Base-by-base conservation (phyloP, 2,113 vertebrate species). In the Trochalopteron elliotii region DNA sequence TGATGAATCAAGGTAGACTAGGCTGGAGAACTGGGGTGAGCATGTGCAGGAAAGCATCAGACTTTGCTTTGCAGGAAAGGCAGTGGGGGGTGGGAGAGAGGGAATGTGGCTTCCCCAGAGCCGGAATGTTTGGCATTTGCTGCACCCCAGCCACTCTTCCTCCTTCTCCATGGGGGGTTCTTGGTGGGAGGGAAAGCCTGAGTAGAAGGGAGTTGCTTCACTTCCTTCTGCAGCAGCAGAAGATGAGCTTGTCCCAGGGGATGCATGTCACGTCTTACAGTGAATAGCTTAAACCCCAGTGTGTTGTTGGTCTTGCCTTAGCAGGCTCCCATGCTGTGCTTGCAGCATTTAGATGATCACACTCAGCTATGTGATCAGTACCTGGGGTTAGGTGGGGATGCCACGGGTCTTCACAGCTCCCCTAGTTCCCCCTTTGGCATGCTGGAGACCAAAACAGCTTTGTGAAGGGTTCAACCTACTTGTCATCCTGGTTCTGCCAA, bases 101-200 rank as follows among this genome's bases (percentile, higher is more conserved):
- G 57, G 84, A 67, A 83, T 11, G 45, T 79, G 87, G 39, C 93
- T 96, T 96, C 76, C 33, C 56, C 65, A 72, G 60, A 89, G 76
- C 4, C 28, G 83, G 93, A 96, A 96, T 96, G 92, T 78, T 93
- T 85, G 93, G 90, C 80, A 94, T 96, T 92, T 90, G 87, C 75
- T 96, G 61, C 85, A 93, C 88, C 92, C 93, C 11, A 15, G 85
- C 59, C 30, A 45, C 83, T 95, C 94, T 94, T 95, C 93, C 88
- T 92, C 49, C 33, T 88, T 94, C 90, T 94, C 76, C 17, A 30
- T 57, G 80, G 93, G 94, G 87, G 83, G 88, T 90, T 89, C 88
- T 87, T 92, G 20, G 92, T 93, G 71, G 92, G 85, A 93, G 92
- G 89, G 88, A 86, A 63, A 0, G 70, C 39, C 55, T 70, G 67